A percentile compares a stretch with the other conserved stretches of the same genome.
These are phyloP conservation scores for Microplitis deprimator DNA, from an alignment of 2,888 invertebrate species.

Conservation along the genomic window DNA sequence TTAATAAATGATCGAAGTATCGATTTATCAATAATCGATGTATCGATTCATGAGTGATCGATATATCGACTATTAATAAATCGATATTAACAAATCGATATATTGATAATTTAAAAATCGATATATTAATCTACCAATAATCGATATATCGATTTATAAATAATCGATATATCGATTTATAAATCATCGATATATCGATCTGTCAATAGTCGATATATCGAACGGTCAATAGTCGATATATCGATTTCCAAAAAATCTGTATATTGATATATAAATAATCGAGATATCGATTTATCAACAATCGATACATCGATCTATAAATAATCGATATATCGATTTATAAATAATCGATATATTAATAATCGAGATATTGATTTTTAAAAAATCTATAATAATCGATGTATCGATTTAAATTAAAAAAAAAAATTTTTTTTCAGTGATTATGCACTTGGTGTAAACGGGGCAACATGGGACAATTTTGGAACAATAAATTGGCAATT, in stretches of 20 bases:
- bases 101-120: neutral
- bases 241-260: neutral
- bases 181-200: no score
- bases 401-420: neutral
- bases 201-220: no score
- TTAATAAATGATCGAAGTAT: no score
- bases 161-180: neutral
- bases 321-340: neutral
- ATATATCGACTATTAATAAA: neutral
- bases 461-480: constrained; percentile 73
- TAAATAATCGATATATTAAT: no score
- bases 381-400: neutral
- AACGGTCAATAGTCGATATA: no score
- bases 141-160: neutral
- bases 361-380: neutral
- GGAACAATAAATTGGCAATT: constrained; percentile 75
- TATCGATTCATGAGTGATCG: no score
- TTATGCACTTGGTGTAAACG: constrained; percentile 73
- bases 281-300: neutral
- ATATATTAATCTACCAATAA: no score
- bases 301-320: no score
- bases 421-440: constrained; percentile 63
- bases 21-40: no score
- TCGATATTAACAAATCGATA: no score
- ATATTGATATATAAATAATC: no score